These are phyloP conservation scores for Acronicta psi DNA, from an alignment of 2,888 invertebrate species.

Conservation along the genomic window DNA sequence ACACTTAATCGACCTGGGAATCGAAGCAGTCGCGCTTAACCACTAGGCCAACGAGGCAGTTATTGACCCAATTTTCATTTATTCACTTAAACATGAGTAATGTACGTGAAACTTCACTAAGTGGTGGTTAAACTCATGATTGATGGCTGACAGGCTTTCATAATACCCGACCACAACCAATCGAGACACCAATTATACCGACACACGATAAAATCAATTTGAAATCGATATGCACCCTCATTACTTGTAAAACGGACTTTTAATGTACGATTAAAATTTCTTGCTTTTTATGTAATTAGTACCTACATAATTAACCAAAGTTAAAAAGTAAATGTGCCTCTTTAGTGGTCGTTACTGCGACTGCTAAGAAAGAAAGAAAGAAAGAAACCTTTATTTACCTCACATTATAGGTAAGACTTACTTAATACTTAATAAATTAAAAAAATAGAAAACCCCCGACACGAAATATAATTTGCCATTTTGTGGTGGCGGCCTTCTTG, in stretches of 20 bases:
- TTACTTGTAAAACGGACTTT: conserved; percentile 18
- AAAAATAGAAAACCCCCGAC: too few species aligned
- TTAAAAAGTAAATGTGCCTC: too few species aligned
- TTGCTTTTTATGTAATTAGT: conserved; percentile 5
- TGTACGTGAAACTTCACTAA: not conserved
- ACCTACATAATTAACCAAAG: too few species aligned
- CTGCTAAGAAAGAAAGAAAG: too few species aligned
- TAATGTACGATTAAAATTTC: conserved; percentile 9
- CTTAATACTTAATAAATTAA: too few species aligned
- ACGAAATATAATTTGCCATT: too few species aligned
- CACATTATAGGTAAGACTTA: too few species aligned
- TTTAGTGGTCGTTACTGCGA: too few species aligned
- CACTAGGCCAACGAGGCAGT: not conserved
- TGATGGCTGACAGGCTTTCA: conserved; percentile 27
- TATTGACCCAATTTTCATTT: conserved; percentile 35
- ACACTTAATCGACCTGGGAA: too few species aligned
- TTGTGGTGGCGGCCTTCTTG: too few species aligned
- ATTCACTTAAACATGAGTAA: conserved; percentile 35
- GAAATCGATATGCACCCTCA: conserved; percentile 42
- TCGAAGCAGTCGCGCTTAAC: too few species aligned
- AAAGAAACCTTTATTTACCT: too few species aligned
- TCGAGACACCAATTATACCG: conserved; percentile 41
- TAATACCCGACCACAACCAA: conserved; percentile 17
- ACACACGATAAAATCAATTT: conserved; percentile 36
- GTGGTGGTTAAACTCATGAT: conserved; percentile 36